These are phyloP conservation scores for Phrynocephalus guinanensis DNA, from an alignment of 2,797 vertebrate species.

Conservation along the genomic window DNA sequence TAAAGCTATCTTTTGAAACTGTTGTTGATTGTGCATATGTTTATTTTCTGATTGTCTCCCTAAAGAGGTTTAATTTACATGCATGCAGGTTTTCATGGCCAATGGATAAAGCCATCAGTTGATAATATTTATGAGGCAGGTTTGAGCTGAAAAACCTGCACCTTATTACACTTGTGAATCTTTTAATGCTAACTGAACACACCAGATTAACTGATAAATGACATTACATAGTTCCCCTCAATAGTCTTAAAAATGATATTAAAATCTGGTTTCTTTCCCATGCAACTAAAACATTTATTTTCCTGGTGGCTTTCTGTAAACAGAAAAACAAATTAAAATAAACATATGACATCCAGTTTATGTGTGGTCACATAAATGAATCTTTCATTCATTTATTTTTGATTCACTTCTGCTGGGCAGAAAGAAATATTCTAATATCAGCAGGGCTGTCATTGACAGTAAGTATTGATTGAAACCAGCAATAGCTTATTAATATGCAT, in stretches of 20 bases:
- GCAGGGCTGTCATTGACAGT: conserved; percentile 63
- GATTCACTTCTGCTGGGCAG: conserved; percentile 24
- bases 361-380: conserved; percentile 52
- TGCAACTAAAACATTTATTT: conserved; percentile 49
- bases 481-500: conserved; percentile 49
- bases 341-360: conserved; percentile 72
- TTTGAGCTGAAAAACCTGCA: neutral
- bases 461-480: conserved; percentile 67
- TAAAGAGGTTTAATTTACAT: conserved; percentile 62
- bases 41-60: conserved; percentile 48
- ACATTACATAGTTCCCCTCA: conserved; percentile 52
- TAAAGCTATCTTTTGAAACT: conserved; percentile 70
- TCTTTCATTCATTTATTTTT: neutral
- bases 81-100: conserved; percentile 52
- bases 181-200: conserved; percentile 27
- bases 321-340: conserved; percentile 65
- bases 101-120: conserved; percentile 54
- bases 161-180: conserved; percentile 29
- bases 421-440: conserved; percentile 50
- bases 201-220: conserved; percentile 42
- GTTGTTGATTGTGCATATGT: conserved; percentile 49
- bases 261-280: conserved; percentile 24
- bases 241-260: neutral
- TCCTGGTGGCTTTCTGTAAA: conserved; percentile 62
- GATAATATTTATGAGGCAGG: conserved; percentile 54